Evolutionary conservation across 2,888 invertebrate genomes (phyloP).

Genomic region (Epistrophe eligans): DNA sequence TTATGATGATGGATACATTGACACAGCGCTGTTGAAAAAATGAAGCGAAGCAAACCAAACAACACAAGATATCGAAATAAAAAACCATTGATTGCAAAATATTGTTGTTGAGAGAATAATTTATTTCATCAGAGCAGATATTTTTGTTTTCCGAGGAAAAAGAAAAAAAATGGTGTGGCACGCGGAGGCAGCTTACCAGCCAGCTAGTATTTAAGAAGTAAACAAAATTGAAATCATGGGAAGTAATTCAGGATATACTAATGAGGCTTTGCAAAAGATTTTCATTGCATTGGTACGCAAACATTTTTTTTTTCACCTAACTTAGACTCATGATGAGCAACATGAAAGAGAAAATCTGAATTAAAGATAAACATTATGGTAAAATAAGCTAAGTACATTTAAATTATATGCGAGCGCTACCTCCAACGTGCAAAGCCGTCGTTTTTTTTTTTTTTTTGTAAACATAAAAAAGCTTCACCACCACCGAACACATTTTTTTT

Average conservation of each 20-base stretch:
- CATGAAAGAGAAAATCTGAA: too few relatives aligned
- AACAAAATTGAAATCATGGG: not conserved
- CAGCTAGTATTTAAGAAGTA: not conserved
- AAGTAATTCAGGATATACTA: not conserved
- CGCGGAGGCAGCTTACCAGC: not conserved
- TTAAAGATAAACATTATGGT: too few relatives aligned
- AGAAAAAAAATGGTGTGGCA: not conserved
- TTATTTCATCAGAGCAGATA: not conserved
- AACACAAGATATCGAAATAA: constrained; percentile 31
- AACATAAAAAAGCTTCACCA: not conserved
- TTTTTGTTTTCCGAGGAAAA: not conserved
- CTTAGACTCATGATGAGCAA: not conserved
- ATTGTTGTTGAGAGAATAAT: not conserved
- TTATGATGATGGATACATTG: constrained; percentile 18
- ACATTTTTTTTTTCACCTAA: not conserved
- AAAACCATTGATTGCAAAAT: constrained; percentile 13
- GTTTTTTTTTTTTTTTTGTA: too few relatives aligned
- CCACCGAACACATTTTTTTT: not conserved
- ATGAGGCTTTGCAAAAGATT: not conserved
- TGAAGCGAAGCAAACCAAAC: constrained; percentile 39
- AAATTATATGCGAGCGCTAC: not conserved
- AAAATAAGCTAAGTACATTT: too few relatives aligned
- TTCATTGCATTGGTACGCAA: not conserved
- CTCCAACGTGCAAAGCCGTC: not conserved
- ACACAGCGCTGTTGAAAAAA: constrained; percentile 36